Percentiles rank a stretch among this genome's conserved stretches.
Evolutionary conservation across 1,140 invertebrate genomes (phyloP).

Genomic region (Palaemon carinicauda): DNA sequence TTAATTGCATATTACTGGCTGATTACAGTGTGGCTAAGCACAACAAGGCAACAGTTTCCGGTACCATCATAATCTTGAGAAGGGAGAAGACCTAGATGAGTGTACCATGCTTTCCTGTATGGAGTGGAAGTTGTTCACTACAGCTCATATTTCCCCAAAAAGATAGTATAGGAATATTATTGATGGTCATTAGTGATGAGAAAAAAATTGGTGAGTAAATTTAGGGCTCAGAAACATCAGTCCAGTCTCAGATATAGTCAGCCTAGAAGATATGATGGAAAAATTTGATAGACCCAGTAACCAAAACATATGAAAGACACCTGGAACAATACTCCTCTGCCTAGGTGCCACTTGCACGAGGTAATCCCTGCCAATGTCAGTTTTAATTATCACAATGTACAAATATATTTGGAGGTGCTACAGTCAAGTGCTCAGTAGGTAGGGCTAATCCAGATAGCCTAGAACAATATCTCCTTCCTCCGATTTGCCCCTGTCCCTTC

Average conservation of each 20-base stretch:
- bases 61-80: constrained; percentile 33
- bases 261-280: not conserved
- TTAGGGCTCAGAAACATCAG: not conserved
- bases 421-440: constrained; percentile 55
- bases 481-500: not conserved
- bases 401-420: constrained; percentile 56
- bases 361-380: constrained; percentile 32
- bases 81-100: constrained; percentile 20
- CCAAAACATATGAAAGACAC: constrained; percentile 21
- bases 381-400: constrained; percentile 55
- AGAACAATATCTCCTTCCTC: constrained; percentile 34
- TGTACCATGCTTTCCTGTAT: constrained; percentile 28
- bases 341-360: not conserved
- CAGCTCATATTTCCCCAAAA: constrained; percentile 10
- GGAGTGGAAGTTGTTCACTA: not conserved
- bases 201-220: not conserved
- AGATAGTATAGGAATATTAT: not conserved
- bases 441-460: constrained; percentile 52
- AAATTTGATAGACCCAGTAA: constrained; percentile 13
- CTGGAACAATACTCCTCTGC: constrained; percentile 48
- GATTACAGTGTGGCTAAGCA: constrained; percentile 53
- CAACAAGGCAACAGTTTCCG: constrained; percentile 43
- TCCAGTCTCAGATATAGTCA: not conserved
- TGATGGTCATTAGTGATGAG: not conserved
- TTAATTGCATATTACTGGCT: constrained; percentile 54